phyloP scores from a whole-genome alignment of 2,888 invertebrate species.

The Diloba caeruleocephala region DNA sequence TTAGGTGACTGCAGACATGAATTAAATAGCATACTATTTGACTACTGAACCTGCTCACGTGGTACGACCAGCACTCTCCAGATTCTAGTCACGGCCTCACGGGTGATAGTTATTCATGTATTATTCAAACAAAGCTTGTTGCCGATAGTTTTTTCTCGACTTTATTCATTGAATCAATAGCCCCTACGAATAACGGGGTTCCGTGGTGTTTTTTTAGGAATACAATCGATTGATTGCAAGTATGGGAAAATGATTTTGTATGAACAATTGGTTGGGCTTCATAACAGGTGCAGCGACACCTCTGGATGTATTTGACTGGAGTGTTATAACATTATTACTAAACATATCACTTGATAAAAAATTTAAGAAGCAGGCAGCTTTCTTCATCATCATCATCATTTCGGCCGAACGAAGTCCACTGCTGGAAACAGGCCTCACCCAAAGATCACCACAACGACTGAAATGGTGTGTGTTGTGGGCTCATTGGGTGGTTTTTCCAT shows the following conservation, averaged over 20 bases:
- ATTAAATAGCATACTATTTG: no score
- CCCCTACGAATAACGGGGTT: conserved; percentile 13
- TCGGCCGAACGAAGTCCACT: no score
- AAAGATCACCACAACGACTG: no score
- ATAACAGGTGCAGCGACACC: conserved; percentile 11
- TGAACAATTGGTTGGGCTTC: conserved; percentile 30
- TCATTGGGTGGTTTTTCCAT: no score
- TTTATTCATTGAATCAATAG: conserved; percentile 22
- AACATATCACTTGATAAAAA: neutral
- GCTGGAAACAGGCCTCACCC: no score
- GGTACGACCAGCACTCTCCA: no score
- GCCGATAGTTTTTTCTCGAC: conserved; percentile 31
- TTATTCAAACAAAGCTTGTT: conserved; percentile 41
- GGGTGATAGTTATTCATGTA: conserved; percentile 21
- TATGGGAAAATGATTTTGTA: conserved; percentile 37
- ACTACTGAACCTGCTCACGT: no score
- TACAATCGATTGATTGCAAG: conserved; percentile 48
- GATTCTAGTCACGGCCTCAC: conserved; percentile 1
- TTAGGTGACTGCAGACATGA: no score
- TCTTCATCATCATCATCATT: no score
- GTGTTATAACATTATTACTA: conserved; percentile 3
- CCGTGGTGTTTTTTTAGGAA: conserved; percentile 38
- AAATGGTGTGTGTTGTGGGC: no score
- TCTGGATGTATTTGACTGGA: conserved; percentile 3
- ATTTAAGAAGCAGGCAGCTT: no score